phyloP scores from a whole-genome alignment of 1,140 invertebrate species.

The Drosophila orena region DNA sequence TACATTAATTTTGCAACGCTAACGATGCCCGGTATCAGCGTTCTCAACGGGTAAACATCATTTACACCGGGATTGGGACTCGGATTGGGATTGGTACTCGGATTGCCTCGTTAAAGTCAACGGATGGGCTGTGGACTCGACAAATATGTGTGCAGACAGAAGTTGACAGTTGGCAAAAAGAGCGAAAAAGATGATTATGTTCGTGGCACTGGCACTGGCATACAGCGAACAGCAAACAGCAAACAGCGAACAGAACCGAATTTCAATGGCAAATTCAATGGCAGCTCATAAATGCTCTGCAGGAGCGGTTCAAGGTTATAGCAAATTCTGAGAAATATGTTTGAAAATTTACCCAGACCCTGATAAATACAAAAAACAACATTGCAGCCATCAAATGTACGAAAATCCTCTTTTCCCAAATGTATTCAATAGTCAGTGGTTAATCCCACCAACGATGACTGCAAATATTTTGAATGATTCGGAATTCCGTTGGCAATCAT shows the following conservation, averaged over 20 bases:
- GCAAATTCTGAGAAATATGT: constrained; percentile 17
- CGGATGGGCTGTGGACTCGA: constrained; percentile 42
- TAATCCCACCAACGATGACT: constrained; percentile 40
- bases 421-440: constrained; percentile 25
- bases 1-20: constrained; percentile 50
- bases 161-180: constrained; percentile 44
- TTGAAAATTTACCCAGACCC: background rate
- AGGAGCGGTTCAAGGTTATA: constrained; percentile 5
- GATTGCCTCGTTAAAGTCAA: constrained; percentile 64
- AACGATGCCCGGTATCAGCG: constrained; percentile 39
- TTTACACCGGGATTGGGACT: constrained; percentile 23
- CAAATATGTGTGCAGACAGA: constrained; percentile 65
- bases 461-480: constrained; percentile 21
- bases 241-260: constrained; percentile 42
- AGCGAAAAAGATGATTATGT: constrained; percentile 38
- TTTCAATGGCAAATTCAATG: constrained; percentile 15
- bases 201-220: constrained; percentile 7
- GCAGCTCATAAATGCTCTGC: constrained; percentile 36
- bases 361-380: constrained; percentile 20
- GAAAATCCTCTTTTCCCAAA: constrained; percentile 22
- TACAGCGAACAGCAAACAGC: constrained; percentile 34
- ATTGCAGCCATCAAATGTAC: constrained; percentile 5
- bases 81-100: background rate
- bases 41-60: constrained; percentile 39
- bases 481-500: constrained; percentile 25